Evolutionary conservation across 2,113 vertebrate genomes (phyloP).

Genomic region (Malurus melanocephalus): DNA sequence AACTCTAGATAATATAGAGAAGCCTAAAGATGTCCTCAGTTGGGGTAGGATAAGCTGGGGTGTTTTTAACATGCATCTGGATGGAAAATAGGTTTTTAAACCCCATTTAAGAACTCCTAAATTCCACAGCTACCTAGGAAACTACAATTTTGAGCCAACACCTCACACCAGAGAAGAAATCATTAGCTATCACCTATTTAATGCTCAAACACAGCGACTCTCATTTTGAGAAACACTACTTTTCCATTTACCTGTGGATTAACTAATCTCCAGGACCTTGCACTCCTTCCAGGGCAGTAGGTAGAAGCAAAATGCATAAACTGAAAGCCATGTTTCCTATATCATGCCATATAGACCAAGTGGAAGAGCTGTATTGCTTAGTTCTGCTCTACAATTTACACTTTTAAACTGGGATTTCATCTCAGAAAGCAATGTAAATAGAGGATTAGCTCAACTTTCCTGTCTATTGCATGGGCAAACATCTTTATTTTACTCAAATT

Average conservation of each 20-base stretch:
- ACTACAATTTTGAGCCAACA: not conserved
- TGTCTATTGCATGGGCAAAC: not conserved
- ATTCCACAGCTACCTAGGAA: not conserved
- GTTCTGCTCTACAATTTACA: not conserved
- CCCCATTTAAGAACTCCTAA: not conserved
- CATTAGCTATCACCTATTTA: not conserved
- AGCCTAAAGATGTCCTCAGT: not conserved
- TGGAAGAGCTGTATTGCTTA: not conserved
- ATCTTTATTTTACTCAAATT: not conserved
- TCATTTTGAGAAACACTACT: not conserved
- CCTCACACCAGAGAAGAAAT: not conserved
- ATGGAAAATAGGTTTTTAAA: not conserved
- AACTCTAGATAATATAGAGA: not conserved
- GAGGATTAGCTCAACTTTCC: not conserved
- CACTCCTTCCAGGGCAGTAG: not conserved
- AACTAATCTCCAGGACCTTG: no score
- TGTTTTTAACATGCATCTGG: not conserved
- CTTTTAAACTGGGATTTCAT: not conserved
- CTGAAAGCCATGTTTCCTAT: rapidly evolving
- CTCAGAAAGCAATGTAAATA: not conserved
- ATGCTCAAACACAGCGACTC: not conserved
- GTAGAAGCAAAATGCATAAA: not conserved
- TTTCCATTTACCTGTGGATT: not conserved
- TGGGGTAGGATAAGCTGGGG: not conserved
- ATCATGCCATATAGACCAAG: not conserved